Conservation (phyloP, 2,888 invertebrate species). For the Antheraea yamamai region DNA sequence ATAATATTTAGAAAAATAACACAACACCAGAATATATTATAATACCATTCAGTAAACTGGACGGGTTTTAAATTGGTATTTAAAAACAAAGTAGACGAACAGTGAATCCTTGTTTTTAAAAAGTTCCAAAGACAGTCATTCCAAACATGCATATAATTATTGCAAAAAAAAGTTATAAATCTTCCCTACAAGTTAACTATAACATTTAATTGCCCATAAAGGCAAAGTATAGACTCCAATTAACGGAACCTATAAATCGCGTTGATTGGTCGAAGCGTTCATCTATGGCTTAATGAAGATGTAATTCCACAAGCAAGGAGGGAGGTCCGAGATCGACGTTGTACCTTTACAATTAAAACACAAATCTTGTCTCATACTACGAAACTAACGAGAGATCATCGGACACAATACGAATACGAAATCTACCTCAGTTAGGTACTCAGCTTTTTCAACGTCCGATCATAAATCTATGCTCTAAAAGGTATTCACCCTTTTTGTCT, state of each 20-base stretch:
- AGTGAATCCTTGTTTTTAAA: no score
- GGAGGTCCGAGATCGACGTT: conserved; percentile 21
- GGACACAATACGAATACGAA: conserved; percentile 7
- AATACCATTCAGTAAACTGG: no score
- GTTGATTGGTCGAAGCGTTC: conserved; percentile 16
- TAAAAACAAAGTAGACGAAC: no score
- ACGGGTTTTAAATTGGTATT: no score
- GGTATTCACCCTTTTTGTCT: conserved; percentile 63
- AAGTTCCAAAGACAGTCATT: no score
- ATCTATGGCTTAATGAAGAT: conserved; percentile 19
- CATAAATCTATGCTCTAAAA: conserved; percentile 37
- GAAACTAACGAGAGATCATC: conserved; percentile 11
- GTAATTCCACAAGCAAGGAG: conserved; percentile 6
- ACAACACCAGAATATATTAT: no score
- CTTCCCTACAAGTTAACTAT: background rate
- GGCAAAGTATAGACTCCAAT: background rate
- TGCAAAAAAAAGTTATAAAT: background rate
- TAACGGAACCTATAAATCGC: conserved; percentile 6
- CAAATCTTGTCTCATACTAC: conserved; percentile 17
- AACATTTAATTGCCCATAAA: conserved; percentile 5
- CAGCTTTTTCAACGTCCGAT: conserved; percentile 17
- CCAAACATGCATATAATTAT: background rate
- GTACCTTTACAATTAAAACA: conserved; percentile 22
- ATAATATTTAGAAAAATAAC: no score
- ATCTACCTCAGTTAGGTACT: background rate